Conservation (phyloP, 2,113 vertebrate genomes). For the Myrmecobius fasciatus region DNA sequence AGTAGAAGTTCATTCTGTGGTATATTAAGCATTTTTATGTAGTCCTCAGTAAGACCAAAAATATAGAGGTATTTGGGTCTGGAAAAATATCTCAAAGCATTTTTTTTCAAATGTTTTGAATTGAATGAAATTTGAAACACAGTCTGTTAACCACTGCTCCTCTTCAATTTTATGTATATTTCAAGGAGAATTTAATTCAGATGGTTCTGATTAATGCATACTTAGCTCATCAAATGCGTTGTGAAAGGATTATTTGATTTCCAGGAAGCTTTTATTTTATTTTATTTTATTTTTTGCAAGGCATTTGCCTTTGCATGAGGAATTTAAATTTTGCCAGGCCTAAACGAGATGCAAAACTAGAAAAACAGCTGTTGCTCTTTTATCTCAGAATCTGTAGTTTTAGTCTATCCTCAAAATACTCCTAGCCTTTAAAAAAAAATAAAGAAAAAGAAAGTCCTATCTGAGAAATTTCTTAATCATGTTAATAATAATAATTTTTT, state of each 20-base stretch:
- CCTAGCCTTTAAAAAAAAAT: conserved; percentile 38
- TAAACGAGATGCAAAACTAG: conserved; percentile 15
- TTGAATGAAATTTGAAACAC: conserved; percentile 71
- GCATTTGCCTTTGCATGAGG: conserved; percentile 39
- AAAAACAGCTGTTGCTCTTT: conserved; percentile 34
- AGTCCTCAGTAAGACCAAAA: conserved; percentile 63
- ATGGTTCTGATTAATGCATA: conserved; percentile 75
- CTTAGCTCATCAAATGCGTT: conserved; percentile 74
- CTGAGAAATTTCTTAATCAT: conserved; percentile 61
- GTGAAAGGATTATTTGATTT: conserved; percentile 69
- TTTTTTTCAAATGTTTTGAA: conserved; percentile 46
- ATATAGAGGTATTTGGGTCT: conserved; percentile 47
- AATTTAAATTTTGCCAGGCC: conserved; percentile 37
- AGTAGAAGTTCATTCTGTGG: conserved; percentile 64
- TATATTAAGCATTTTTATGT: conserved; percentile 67
- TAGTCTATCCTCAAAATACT: conserved; percentile 3
- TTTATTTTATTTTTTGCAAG: conserved; percentile 51
- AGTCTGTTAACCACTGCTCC: conserved; percentile 74
- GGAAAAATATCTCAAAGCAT: conserved; percentile 55
- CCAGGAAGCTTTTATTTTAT: conserved; percentile 51
- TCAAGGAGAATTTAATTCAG: conserved; percentile 79
- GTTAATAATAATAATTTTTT: conserved; percentile 49
- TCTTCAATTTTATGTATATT: conserved; percentile 78
- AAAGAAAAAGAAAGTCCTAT: conserved; percentile 24
- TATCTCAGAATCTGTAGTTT: neutral